These are phyloP conservation scores for Labeo catla DNA, from an alignment of 2,113 vertebrate genomes.

Conservation along the genomic window DNA sequence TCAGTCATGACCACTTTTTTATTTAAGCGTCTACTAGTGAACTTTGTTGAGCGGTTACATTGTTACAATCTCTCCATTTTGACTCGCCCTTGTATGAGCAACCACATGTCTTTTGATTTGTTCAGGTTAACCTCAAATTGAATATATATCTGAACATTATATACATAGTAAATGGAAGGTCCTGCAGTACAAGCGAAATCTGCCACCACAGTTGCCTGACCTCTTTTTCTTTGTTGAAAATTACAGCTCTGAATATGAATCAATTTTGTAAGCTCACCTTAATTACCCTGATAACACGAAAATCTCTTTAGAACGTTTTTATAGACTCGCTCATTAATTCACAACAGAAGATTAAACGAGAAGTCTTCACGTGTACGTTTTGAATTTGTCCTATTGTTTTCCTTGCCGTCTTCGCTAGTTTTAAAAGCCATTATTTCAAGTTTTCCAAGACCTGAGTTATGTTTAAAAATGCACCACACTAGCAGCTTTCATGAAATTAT, in stretches of 20 bases:
- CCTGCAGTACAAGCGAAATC: neutral
- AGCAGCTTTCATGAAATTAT: slow-evolving; percentile 60
- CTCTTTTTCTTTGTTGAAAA: neutral
- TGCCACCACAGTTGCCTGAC: neutral
- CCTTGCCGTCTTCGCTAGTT: slow-evolving; percentile 7
- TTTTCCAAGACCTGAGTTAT: slow-evolving; percentile 49
- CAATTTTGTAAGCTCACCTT: neutral
- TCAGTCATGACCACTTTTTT: no score
- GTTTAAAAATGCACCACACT: slow-evolving; percentile 66
- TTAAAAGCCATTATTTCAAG: slow-evolving; percentile 33
- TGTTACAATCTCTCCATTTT: no score
- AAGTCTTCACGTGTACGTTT: neutral
- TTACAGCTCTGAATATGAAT: neutral
- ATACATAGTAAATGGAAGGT: neutral
- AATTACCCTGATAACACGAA: neutral
- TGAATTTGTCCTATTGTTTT: neutral
- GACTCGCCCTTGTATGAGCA: no score
- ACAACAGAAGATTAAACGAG: neutral
- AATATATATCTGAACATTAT: no score
- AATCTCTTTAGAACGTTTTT: neutral
- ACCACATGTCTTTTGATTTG: no score
- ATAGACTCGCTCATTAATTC: neutral
- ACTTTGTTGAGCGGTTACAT: no score
- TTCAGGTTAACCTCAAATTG: no score
- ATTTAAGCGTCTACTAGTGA: no score